phyloP scores from a whole-genome alignment of 2,113 vertebrate species.

The Cheilinus undulatus region DNA sequence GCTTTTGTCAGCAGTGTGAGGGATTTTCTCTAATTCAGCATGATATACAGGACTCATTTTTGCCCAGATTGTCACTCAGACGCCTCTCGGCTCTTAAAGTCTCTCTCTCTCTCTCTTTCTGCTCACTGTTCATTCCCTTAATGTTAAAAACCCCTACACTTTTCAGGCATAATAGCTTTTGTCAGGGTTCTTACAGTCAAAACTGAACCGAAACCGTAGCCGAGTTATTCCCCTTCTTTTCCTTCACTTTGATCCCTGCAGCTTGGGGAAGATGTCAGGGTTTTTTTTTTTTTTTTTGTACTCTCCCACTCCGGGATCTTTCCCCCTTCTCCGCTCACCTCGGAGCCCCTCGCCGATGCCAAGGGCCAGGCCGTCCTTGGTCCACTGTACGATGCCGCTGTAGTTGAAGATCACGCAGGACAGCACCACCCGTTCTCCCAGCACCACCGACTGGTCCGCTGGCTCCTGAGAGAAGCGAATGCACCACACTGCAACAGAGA shows the following conservation, averaged over 20 bases:
- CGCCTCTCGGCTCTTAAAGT: slow-evolving; percentile 44
- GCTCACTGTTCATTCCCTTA: slow-evolving; percentile 50
- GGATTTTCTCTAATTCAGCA: slow-evolving; percentile 74
- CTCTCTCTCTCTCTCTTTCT: slow-evolving; percentile 33
- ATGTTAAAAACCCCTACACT: slow-evolving; percentile 46
- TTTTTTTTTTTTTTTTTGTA: neutral
- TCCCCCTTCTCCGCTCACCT: slow-evolving; percentile 81
- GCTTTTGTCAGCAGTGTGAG: slow-evolving; percentile 71
- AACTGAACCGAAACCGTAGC: slow-evolving; percentile 50
- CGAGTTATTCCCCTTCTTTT: slow-evolving; percentile 43
- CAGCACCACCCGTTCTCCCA: slow-evolving; percentile 89
- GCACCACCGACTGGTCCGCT: slow-evolving; percentile 92
- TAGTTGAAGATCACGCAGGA: slow-evolving; percentile 96
- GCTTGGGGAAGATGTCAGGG: slow-evolving; percentile 9
- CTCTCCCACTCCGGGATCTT: neutral
- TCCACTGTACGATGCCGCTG: slow-evolving; percentile 96
- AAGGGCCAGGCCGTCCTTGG: slow-evolving; percentile 94
- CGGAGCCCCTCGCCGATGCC: slow-evolving; percentile 93
- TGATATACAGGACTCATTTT: slow-evolving; percentile 68
- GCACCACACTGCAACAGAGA: slow-evolving; percentile 76
- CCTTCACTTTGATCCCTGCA: slow-evolving; percentile 55
- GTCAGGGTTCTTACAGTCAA: slow-evolving; percentile 58
- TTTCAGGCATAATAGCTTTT: slow-evolving; percentile 63
- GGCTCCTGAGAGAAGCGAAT: slow-evolving; percentile 94
- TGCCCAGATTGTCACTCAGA: slow-evolving; percentile 66